A percentile compares a stretch with the other conserved stretches of the same genome.
Evolutionary conservation across 2,113 vertebrate genomes (phyloP).

Genomic region (Hirundichthys speculiger): DNA sequence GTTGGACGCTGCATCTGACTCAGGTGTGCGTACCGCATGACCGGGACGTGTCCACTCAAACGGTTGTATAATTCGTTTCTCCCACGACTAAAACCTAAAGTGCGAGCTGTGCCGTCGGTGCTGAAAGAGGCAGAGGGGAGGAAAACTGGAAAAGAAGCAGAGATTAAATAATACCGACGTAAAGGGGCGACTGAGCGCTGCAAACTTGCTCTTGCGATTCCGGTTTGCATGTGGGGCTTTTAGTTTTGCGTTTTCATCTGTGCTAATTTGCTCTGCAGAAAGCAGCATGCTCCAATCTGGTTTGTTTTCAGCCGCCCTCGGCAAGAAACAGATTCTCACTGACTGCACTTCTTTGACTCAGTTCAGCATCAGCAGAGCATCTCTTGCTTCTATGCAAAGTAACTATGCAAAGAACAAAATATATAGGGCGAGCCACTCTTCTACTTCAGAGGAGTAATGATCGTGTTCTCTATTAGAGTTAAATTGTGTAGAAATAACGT

Average conservation of each 20-base stretch:
- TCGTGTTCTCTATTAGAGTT: conserved; percentile 6
- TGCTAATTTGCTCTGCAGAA: conserved; percentile 67
- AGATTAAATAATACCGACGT: conserved; percentile 1
- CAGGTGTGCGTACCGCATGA: conserved; percentile 21
- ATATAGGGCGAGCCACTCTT: conserved; percentile 50
- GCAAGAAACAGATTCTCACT: conserved; percentile 63
- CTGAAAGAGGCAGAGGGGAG: conserved; percentile 10
- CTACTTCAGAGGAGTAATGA: conserved; percentile 28
- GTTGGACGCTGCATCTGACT: conserved; percentile 30
- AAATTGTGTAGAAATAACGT: conserved; percentile 20
- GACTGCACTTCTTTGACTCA: conserved; percentile 58
- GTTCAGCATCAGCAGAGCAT: conserved; percentile 59
- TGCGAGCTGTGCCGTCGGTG: conserved; percentile 12
- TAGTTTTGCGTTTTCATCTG: conserved; percentile 54
- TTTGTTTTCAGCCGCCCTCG: conserved; percentile 65
- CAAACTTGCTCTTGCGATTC: conserved; percentile 34
- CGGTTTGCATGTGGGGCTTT: conserved; percentile 72
- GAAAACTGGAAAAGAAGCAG: background rate
- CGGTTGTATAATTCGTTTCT: conserved; percentile 44
- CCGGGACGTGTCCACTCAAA: conserved; percentile 49
- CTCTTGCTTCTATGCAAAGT: conserved; percentile 55
- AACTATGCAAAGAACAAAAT: conserved; percentile 43
- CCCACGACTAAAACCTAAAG: conserved; percentile 40
- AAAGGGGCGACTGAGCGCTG: conserved; percentile 33
- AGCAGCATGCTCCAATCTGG: conserved; percentile 63